phyloP scores from a whole-genome alignment of 2,888 invertebrate genomes.

The Platerodrilus igneus region DNA sequence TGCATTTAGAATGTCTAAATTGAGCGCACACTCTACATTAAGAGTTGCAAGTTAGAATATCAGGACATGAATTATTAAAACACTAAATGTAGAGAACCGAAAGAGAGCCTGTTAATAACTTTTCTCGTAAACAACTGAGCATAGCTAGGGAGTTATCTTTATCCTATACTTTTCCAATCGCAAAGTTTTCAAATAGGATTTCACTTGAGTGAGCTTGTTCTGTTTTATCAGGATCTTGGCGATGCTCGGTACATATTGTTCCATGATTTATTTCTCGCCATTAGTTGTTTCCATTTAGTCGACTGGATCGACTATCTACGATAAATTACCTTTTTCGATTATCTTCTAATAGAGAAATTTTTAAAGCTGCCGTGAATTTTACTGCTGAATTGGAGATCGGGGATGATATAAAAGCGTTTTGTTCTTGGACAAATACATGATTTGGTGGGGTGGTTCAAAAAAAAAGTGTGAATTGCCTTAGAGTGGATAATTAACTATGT shows the following conservation, averaged over 20 bases:
- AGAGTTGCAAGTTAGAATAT: constrained; percentile 10
- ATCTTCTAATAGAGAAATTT: constrained; percentile 23
- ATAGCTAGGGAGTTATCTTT: constrained; percentile 22
- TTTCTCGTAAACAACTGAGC: constrained; percentile 23
- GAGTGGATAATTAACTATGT: too few relatives aligned
- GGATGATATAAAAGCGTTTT: too few relatives aligned
- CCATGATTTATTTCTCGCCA: constrained; percentile 39
- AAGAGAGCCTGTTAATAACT: constrained; percentile 23
- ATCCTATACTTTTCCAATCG: constrained; percentile 32
- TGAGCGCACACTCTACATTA: constrained; percentile 13
- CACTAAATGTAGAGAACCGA: constrained; percentile 11
- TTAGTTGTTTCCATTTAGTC: constrained; percentile 40
- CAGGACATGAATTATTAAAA: constrained; percentile 20
- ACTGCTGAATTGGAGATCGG: constrained; percentile 21
- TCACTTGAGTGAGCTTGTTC: constrained; percentile 33
- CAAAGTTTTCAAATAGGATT: constrained; percentile 36
- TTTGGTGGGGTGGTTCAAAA: too few relatives aligned
- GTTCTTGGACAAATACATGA: too few relatives aligned
- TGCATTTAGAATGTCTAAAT: too few relatives aligned
- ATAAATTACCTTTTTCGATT: constrained; percentile 31
- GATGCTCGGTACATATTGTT: constrained; percentile 35
- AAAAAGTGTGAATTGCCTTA: too few relatives aligned
- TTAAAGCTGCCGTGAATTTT: constrained; percentile 22
- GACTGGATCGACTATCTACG: constrained; percentile 29
- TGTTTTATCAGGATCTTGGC: constrained; percentile 34